Conservation (phyloP, 2,113 vertebrate species). For the Trachemys scripta region DNA sequence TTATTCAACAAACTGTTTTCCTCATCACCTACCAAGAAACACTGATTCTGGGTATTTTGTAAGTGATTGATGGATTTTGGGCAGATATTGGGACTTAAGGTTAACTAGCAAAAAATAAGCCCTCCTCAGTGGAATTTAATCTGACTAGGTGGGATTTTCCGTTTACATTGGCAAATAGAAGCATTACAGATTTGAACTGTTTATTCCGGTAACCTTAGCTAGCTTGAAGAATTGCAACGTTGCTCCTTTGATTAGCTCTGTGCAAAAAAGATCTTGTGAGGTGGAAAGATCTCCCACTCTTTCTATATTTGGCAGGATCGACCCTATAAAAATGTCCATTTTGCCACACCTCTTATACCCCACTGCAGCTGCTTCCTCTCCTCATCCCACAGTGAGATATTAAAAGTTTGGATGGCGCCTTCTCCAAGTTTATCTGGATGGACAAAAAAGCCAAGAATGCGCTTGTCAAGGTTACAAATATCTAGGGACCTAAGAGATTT, state of each 20-base stretch:
- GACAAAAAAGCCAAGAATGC: constrained; percentile 65
- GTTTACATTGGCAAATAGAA: constrained; percentile 66
- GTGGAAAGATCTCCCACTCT: constrained; percentile 57
- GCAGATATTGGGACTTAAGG: constrained; percentile 34
- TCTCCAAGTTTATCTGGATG: constrained; percentile 63
- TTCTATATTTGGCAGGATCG: constrained; percentile 64
- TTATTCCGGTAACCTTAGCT: constrained; percentile 70
- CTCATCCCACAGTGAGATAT: constrained; percentile 61
- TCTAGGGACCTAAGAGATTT: constrained; percentile 30
- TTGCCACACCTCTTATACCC: constrained; percentile 60
- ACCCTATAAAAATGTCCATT: constrained; percentile 68
- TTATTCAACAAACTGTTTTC: not conserved
- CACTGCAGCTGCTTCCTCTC: constrained; percentile 62
- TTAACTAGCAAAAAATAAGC: constrained; percentile 54
- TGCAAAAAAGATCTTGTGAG: constrained; percentile 47
- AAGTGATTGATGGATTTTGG: constrained; percentile 25
- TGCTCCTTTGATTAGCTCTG: constrained; percentile 64
- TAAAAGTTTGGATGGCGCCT: constrained; percentile 57
- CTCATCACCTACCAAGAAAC: constrained; percentile 16
- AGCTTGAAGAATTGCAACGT: constrained; percentile 53
- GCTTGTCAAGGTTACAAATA: constrained; percentile 66
- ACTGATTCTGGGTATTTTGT: constrained; percentile 12
- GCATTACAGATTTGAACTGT: constrained; percentile 49
- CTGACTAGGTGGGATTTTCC: constrained; percentile 75
- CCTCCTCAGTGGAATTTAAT: constrained; percentile 60